These are phyloP conservation scores for Amblyjoppa proteus DNA, from an alignment of 2,888 invertebrate genomes.

Conservation along the genomic window DNA sequence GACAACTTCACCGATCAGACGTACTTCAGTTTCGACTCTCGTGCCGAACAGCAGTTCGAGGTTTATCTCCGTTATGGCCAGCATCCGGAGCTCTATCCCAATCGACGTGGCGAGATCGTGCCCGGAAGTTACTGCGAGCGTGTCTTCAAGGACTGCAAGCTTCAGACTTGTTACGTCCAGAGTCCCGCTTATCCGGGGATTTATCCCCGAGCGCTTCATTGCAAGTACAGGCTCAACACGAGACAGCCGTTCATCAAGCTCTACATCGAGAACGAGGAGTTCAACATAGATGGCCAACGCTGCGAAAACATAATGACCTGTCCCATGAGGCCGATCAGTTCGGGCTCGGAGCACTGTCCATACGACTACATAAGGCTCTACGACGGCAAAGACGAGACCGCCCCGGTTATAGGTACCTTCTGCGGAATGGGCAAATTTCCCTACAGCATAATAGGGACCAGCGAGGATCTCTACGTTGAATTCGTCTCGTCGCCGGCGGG, in stretches of 20 bases:
- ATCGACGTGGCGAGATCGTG: slow-evolving; percentile 94
- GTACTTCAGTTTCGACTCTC: slow-evolving; percentile 94
- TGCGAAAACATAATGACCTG: slow-evolving; percentile 98
- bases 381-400: slow-evolving; percentile 95
- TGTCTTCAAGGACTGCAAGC: slow-evolving; percentile 94
- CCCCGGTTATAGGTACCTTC: slow-evolving; percentile 95
- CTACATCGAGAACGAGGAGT: slow-evolving; percentile 96
- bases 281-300: slow-evolving; percentile 96
- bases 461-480: slow-evolving; percentile 94
- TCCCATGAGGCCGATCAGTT: slow-evolving; percentile 96
- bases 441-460: slow-evolving; percentile 96
- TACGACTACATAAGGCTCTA: slow-evolving; percentile 96
- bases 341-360: slow-evolving; percentile 94
- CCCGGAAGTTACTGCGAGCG: slow-evolving; percentile 96
- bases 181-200: slow-evolving; percentile 97
- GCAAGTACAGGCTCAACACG: slow-evolving; percentile 96
- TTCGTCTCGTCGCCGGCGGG: slow-evolving; percentile 96
- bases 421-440: slow-evolving; percentile 96
- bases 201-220: slow-evolving; percentile 95
- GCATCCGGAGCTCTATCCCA: slow-evolving; percentile 96
- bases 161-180: slow-evolving; percentile 97
- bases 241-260: slow-evolving; percentile 95
- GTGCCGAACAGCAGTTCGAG: slow-evolving; percentile 96
- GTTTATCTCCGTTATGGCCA: slow-evolving; percentile 96
- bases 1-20: slow-evolving; percentile 97